Conservation (phyloP, 2,113 vertebrate species). For the Bucco capensis region DNA sequence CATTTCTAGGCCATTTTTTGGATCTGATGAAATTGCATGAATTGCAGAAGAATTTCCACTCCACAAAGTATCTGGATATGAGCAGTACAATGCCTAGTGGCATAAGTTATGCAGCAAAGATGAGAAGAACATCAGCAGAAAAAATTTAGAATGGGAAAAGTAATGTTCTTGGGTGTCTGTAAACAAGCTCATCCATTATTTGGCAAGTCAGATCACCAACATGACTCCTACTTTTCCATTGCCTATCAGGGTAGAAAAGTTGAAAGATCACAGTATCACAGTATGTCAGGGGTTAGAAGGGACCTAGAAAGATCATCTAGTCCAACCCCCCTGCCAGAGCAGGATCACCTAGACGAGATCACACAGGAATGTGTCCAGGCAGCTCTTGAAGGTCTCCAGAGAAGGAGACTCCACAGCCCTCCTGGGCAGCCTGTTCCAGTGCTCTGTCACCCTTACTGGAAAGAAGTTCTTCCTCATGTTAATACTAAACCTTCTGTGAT, state of each 20-base stretch:
- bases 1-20: not conserved
- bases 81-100: not conserved
- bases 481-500: no score
- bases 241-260: not conserved
- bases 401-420: no score
- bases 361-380: no score
- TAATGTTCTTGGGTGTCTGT: not conserved
- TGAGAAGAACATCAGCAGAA: not conserved
- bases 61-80: not conserved
- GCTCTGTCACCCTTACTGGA: no score
- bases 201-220: not conserved
- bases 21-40: not conserved
- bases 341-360: no score
- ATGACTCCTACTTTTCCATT: not conserved
- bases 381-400: no score
- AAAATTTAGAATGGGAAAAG: not conserved
- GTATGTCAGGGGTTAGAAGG: no score
- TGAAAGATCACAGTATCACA: no score
- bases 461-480: no score
- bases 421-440: no score
- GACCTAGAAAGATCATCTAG: no score
- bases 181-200: not conserved
- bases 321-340: no score
- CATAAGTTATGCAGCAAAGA: not conserved
- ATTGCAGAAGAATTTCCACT: not conserved